Evolutionary conservation across 2,888 invertebrate species (phyloP).

Genomic region (Leucoptera coffeella): DNA sequence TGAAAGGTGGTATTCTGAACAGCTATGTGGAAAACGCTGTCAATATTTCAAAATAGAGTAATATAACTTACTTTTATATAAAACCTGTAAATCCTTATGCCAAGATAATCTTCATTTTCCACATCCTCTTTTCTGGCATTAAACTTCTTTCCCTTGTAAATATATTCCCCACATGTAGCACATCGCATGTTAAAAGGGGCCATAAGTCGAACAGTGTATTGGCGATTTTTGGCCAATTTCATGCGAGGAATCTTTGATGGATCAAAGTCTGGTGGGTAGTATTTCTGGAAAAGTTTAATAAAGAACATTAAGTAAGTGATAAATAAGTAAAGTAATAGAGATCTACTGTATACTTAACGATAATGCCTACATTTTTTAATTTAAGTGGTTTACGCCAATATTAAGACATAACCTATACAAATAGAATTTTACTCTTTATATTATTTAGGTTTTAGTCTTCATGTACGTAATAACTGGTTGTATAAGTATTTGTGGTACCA

Average conservation of each 20-base stretch:
- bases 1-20: too few species aligned
- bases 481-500: too few species aligned
- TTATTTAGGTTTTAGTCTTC: too few species aligned
- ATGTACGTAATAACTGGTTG: too few species aligned
- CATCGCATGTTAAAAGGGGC: conserved; percentile 99
- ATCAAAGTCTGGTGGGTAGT: conserved; percentile 99
- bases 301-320: too few species aligned
- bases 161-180: conserved; percentile 97
- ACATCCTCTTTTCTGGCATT: conserved; percentile 99
- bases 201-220: conserved; percentile 98
- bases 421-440: too few species aligned
- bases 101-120: conserved; percentile 93
- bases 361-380: too few species aligned
- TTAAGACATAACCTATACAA: too few species aligned
- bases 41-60: not conserved
- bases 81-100: conserved; percentile 94
- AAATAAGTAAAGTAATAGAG: too few species aligned
- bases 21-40: not conserved
- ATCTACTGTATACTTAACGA: too few species aligned
- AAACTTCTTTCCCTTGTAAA: conserved; percentile 99
- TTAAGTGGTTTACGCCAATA: too few species aligned
- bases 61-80: conserved; percentile 86
- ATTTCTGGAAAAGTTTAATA: conserved; percentile 95
- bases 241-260: conserved; percentile 98
- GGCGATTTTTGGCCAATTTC: conserved; percentile 90